These are phyloP conservation scores for Drosophila pullipes DNA, from an alignment of 2,888 invertebrate genomes.

Conservation along the genomic window DNA sequence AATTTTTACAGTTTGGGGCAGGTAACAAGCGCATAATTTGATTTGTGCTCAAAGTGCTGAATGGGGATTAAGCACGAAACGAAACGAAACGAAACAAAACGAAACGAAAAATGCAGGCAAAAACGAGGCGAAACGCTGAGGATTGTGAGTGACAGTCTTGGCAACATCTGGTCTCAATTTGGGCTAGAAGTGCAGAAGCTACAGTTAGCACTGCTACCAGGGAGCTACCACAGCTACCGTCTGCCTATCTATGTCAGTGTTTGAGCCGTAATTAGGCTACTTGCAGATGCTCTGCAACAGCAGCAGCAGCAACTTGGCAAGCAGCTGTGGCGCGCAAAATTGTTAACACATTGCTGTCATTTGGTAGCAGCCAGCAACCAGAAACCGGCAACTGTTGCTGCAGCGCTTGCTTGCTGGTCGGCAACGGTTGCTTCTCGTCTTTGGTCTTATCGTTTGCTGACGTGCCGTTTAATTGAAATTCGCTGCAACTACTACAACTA, in stretches of 20 bases:
- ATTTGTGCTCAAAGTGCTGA: conserved; percentile 64
- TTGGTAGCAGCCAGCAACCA: conserved; percentile 38
- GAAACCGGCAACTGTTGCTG: conserved; percentile 32
- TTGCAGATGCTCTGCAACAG: conserved; percentile 44
- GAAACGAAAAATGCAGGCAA: neutral
- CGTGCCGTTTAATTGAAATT: conserved; percentile 80
- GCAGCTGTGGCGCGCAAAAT: conserved; percentile 77
- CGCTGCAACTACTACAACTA: conserved; percentile 40
- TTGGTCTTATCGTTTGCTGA: conserved; percentile 63
- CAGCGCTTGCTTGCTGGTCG: conserved; percentile 9
- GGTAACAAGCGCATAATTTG: conserved; percentile 72
- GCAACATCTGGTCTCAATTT: conserved; percentile 40
- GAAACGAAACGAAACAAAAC: conserved; percentile 29
- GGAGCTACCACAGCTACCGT: conserved; percentile 40
- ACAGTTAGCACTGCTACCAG: conserved; percentile 14
- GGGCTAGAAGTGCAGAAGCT: conserved; percentile 57
- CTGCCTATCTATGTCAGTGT: conserved; percentile 67
- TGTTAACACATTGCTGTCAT: conserved; percentile 80
- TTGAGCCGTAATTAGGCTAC: conserved; percentile 80
- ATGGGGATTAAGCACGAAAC: conserved; percentile 69
- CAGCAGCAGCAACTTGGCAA: conserved; percentile 21
- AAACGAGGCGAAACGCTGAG: neutral
- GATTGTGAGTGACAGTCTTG: conserved; percentile 9
- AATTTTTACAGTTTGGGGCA: conserved; percentile 58
- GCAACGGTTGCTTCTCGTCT: conserved; percentile 32